phyloP scores from a whole-genome alignment of 2,888 invertebrate species.

The Monoplex corrugatus region DNA sequence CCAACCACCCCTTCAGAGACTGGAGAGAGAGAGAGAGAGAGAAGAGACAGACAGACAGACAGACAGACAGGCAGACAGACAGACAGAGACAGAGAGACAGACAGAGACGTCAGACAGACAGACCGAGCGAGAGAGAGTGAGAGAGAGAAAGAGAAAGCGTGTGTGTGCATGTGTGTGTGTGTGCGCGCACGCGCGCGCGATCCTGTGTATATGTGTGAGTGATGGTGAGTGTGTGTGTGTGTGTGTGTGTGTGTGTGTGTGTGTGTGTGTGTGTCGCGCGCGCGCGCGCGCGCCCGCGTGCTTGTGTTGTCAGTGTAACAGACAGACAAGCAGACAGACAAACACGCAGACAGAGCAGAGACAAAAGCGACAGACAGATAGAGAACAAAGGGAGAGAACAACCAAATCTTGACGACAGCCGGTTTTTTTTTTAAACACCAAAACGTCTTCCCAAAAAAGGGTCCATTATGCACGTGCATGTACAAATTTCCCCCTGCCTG shows the following conservation, averaged over 20 bases:
- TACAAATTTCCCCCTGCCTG: too few species aligned
- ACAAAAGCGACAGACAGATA: background rate
- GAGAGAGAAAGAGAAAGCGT: slow-evolving; percentile 16
- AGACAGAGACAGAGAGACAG: background rate
- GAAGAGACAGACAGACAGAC: background rate
- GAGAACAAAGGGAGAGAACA: background rate
- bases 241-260: too few species aligned
- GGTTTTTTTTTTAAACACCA: too few species aligned
- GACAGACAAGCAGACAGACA: background rate
- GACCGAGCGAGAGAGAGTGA: background rate
- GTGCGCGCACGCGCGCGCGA: too few species aligned
- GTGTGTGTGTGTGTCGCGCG: too few species aligned
- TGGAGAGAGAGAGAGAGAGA: background rate
- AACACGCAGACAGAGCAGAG: background rate
- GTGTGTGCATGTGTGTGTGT: background rate
- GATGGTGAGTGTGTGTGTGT: too few species aligned
- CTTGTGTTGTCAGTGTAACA: too few species aligned
- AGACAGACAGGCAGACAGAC: background rate
- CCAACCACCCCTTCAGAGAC: background rate
- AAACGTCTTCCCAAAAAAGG: too few species aligned
- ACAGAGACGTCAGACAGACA: background rate
- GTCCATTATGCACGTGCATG: too few species aligned
- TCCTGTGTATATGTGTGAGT: too few species aligned
- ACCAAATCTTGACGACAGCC: too few species aligned
- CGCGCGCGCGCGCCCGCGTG: too few species aligned